Evolutionary conservation across 2,113 vertebrate genomes (phyloP).

Genomic region (Anguilla japonica): DNA sequence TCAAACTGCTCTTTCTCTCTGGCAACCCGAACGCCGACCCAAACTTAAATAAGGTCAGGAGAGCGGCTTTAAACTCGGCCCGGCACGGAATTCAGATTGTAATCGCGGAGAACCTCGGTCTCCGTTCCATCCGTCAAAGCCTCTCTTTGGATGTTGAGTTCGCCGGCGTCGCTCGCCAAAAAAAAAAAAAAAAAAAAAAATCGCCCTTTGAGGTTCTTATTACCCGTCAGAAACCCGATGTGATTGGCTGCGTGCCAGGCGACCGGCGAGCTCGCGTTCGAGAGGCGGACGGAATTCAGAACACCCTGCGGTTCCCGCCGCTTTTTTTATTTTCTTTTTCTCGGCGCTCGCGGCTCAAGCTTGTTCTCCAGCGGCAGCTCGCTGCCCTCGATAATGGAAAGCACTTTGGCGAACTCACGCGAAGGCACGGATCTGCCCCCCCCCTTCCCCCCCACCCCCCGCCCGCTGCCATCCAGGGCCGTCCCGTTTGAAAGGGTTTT

Average conservation of each 20-base stretch:
- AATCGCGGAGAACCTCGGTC: background rate
- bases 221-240: slow-evolving; percentile 31
- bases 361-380: slow-evolving; percentile 26
- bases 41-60: background rate
- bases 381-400: slow-evolving; percentile 44
- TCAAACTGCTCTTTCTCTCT: background rate
- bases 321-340: slow-evolving; percentile 27
- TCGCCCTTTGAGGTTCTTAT: slow-evolving; percentile 17
- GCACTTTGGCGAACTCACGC: slow-evolving; percentile 56
- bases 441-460: too few species aligned
- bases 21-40: background rate
- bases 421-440: slow-evolving; percentile 41
- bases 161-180: background rate
- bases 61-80: background rate
- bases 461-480: slow-evolving; percentile 31
- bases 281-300: slow-evolving; percentile 29
- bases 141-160: slow-evolving; percentile 7
- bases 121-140: slow-evolving; percentile 22
- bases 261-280: slow-evolving; percentile 36
- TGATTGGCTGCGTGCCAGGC: slow-evolving; percentile 27
- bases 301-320: slow-evolving; percentile 32
- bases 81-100: background rate
- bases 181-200: background rate
- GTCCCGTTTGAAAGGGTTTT: background rate
- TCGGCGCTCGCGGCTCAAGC: slow-evolving; percentile 44